Evolutionary conservation across 2,113 vertebrate species (phyloP).

Genomic region (Lophotis ruficrista): DNA sequence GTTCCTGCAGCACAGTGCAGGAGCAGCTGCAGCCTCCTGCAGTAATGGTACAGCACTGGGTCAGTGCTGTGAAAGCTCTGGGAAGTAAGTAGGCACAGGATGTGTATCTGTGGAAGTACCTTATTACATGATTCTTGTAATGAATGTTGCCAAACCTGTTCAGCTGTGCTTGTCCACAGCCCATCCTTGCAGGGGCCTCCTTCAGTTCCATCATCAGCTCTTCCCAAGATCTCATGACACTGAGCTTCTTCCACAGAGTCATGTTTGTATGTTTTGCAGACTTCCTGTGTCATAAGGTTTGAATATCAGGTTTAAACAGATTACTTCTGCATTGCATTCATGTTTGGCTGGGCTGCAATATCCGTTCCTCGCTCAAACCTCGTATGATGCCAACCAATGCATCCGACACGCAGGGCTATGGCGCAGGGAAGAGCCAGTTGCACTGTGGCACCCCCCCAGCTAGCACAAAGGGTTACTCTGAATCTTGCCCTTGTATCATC

Average conservation of each 20-base stretch:
- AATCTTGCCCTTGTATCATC: not conserved
- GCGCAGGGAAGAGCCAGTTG: not conserved
- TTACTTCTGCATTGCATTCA: not conserved
- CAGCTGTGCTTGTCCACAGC: not conserved
- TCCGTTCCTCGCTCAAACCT: not conserved
- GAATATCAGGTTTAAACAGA: not conserved
- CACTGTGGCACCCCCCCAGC: not conserved
- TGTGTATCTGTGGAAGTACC: not conserved
- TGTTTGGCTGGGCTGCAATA: fast-evolving
- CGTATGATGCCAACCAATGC: fast-evolving
- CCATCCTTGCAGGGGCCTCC: not conserved
- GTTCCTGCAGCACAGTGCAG: fast-evolving
- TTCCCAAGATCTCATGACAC: not conserved
- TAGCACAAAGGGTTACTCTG: too few species aligned
- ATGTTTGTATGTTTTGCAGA: not conserved
- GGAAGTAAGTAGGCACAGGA: not conserved
- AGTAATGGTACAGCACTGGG: not conserved
- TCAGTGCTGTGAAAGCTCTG: not conserved
- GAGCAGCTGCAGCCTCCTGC: not conserved
- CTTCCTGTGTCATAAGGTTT: fast-evolving
- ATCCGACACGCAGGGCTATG: fast-evolving
- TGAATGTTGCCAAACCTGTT: not conserved
- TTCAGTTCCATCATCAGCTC: not conserved
- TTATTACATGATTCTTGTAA: not conserved
- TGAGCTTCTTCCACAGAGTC: not conserved